phyloP scores from a whole-genome alignment of 2,113 vertebrate species.

The Lophochroa leadbeateri region DNA sequence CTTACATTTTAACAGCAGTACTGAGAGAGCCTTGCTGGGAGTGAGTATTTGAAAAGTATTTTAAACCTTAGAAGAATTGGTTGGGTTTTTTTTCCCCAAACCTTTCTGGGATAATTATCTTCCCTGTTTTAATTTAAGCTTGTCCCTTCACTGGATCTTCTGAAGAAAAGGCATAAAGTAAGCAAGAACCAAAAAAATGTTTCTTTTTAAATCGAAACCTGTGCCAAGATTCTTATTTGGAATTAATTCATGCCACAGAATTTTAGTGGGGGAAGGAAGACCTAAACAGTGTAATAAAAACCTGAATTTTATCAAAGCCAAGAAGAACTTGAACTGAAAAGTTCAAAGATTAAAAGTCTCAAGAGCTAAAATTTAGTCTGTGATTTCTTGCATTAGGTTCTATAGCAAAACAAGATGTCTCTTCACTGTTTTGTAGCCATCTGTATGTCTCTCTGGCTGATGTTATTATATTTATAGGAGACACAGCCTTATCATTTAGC shows the following conservation, averaged over 20 bases:
- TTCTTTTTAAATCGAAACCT: neutral
- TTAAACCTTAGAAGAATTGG: neutral
- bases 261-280: neutral
- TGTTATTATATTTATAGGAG: slow-evolving; percentile 43
- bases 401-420: slow-evolving; percentile 26
- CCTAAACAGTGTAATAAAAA: neutral
- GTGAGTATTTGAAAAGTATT: neutral
- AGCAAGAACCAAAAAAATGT: neutral
- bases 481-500: slow-evolving; percentile 33
- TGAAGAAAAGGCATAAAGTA: neutral
- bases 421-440: slow-evolving; percentile 22
- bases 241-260: neutral
- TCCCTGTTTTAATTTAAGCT: neutral
- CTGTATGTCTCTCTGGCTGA: neutral
- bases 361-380: neutral
- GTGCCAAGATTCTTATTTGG: neutral
- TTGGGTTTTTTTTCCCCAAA: neutral
- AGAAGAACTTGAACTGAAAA: neutral
- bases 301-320: neutral
- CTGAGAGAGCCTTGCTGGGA: neutral
- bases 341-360: neutral
- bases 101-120: neutral
- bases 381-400: slow-evolving; percentile 26
- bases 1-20: neutral
- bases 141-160: neutral